These are phyloP conservation scores for Drosophila malerkotliana DNA, from an alignment of 1,140 invertebrate genomes.

Conservation along the genomic window DNA sequence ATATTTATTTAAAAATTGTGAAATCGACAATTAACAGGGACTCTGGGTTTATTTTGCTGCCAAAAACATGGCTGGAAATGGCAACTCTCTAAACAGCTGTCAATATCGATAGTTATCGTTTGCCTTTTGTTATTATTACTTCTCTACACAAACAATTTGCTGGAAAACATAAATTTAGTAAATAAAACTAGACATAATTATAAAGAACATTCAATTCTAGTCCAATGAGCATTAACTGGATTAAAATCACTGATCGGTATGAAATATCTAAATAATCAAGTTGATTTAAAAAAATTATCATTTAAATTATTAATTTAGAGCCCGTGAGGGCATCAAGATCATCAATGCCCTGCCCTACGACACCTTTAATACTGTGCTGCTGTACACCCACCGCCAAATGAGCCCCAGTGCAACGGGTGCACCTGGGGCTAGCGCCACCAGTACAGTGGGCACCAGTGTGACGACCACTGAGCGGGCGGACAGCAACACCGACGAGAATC, in stretches of 20 bases:
- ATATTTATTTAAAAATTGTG: not conserved
- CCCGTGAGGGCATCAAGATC: constrained; percentile 83
- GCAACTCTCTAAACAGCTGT: constrained; percentile 12
- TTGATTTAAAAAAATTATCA: not conserved
- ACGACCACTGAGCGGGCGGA: constrained; percentile 61
- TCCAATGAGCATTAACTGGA: constrained; percentile 81
- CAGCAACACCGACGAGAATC: constrained; percentile 42
- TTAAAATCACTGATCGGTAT: constrained; percentile 83
- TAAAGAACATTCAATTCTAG: not conserved
- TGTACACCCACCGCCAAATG: constrained; percentile 83
- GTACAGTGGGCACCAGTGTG: constrained; percentile 63
- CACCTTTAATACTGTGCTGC: constrained; percentile 76
- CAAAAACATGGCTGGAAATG: not conserved
- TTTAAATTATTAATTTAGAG: constrained; percentile 38
- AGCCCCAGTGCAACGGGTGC: constrained; percentile 43
- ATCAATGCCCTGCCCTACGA: constrained; percentile 81
- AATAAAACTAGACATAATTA: not conserved
- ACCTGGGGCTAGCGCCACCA: constrained; percentile 1
- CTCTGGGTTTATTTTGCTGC: not conserved
- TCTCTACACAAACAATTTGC: constrained; percentile 14
- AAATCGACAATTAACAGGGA: not conserved
- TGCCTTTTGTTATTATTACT: constrained; percentile 17
- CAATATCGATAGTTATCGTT: constrained; percentile 11
- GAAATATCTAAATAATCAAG: too few relatives aligned
- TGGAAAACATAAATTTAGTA: not conserved